These are phyloP conservation scores for Lacerta agilis DNA, from an alignment of 2,797 vertebrate species.

Conservation along the genomic window DNA sequence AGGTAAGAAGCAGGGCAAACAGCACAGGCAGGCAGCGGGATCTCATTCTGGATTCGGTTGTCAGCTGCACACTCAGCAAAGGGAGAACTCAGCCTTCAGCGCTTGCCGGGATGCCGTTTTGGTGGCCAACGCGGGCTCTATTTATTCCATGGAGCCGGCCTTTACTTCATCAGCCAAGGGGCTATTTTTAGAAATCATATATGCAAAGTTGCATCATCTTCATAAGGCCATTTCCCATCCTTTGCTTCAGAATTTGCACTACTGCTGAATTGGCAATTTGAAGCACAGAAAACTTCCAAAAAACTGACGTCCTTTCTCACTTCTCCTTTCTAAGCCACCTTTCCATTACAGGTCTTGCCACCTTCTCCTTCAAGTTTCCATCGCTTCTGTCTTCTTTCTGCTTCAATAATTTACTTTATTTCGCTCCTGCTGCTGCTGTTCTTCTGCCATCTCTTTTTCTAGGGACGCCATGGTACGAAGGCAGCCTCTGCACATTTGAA, in stretches of 20 bases:
- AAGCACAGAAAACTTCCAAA: background rate
- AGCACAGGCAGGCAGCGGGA: background rate
- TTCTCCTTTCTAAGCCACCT: background rate
- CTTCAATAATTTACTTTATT: no score
- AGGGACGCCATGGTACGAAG: no score
- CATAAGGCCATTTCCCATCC: background rate
- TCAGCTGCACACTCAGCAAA: background rate
- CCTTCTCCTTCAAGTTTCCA: background rate
- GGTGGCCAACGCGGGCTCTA: background rate
- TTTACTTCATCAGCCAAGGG: background rate
- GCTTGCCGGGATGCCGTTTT: background rate
- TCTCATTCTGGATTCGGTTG: background rate
- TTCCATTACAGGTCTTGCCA: background rate
- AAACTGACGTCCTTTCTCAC: no score
- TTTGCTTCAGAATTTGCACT: background rate
- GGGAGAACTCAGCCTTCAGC: background rate
- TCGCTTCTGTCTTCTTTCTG: background rate
- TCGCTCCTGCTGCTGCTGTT: no score
- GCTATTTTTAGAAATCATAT: background rate
- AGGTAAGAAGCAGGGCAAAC: background rate
- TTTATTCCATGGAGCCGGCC: background rate
- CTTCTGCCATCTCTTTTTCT: no score
- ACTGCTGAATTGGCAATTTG: conserved; percentile 12
- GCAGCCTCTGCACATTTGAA: no score
- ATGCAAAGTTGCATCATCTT: conserved; percentile 5